Evolutionary conservation across 2,888 invertebrate genomes (phyloP).

Genomic region (Chrysopilus asiliformis): DNA sequence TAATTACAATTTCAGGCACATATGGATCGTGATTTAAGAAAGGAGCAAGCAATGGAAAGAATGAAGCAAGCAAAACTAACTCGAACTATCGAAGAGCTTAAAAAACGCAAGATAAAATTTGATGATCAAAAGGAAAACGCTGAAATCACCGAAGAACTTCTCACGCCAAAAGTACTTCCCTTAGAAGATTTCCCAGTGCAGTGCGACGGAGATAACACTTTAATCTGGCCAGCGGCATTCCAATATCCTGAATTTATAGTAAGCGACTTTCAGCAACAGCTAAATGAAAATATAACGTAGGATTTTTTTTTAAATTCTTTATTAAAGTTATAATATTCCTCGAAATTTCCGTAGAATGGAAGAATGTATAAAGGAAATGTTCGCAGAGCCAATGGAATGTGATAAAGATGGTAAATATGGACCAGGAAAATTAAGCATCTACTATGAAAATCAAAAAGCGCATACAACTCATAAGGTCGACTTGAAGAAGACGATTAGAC

Average conservation of each 20-base stretch:
- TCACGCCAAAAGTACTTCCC: slow-evolving; percentile 52
- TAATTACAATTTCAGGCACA: slow-evolving; percentile 20
- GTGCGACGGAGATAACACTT: slow-evolving; percentile 39
- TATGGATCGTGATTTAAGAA: slow-evolving; percentile 35
- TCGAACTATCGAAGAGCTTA: slow-evolving; percentile 37
- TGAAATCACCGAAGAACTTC: slow-evolving; percentile 35
- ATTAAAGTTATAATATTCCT: no score
- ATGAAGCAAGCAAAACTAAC: slow-evolving; percentile 34
- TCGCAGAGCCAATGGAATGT: slow-evolving; percentile 57
- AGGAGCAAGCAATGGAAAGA: slow-evolving; percentile 44
- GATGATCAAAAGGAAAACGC: slow-evolving; percentile 37
- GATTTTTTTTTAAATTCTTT: no score
- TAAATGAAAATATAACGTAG: slow-evolving; percentile 57
- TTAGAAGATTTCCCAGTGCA: slow-evolving; percentile 50
- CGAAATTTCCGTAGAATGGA: slow-evolving; percentile 38
- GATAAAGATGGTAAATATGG: slow-evolving; percentile 54
- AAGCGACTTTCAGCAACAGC: slow-evolving; percentile 75
- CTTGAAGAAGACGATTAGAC: slow-evolving; percentile 41
- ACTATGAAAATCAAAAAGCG: slow-evolving; percentile 55
- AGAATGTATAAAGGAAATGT: slow-evolving; percentile 50
- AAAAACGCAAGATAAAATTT: slow-evolving; percentile 40
- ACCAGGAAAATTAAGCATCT: slow-evolving; percentile 47
- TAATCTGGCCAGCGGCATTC: slow-evolving; percentile 81
- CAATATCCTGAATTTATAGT: slow-evolving; percentile 79
- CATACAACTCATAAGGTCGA: slow-evolving; percentile 46